Evolutionary conservation across 2,888 invertebrate species (phyloP).

Genomic region (Amphimallon solstitiale): DNA sequence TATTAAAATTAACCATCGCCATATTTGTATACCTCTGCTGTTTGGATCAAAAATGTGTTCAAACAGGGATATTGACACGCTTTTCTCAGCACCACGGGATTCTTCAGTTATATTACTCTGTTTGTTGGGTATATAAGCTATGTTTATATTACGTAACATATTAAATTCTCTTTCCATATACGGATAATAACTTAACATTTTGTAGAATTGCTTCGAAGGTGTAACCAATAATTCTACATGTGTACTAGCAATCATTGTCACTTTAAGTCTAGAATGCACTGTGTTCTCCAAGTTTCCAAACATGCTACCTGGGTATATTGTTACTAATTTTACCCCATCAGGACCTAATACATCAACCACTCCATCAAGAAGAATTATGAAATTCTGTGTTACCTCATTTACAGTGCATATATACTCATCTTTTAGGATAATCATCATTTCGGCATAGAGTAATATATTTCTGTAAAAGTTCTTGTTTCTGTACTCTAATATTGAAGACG

Average conservation of each 20-base stretch:
- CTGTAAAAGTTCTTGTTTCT: slow-evolving; percentile 40
- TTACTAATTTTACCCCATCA: slow-evolving; percentile 37
- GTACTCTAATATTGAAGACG: slow-evolving; percentile 21
- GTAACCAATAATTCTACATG: slow-evolving; percentile 40
- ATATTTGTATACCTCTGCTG: slow-evolving; percentile 22
- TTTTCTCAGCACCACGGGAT: neutral
- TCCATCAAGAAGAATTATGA: slow-evolving; percentile 38
- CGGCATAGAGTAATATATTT: slow-evolving; percentile 32
- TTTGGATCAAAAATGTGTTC: slow-evolving; percentile 20
- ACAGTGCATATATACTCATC: slow-evolving; percentile 31
- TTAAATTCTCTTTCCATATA: slow-evolving; percentile 18
- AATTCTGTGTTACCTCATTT: slow-evolving; percentile 39
- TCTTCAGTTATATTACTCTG: neutral
- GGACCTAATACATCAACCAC: slow-evolving; percentile 38
- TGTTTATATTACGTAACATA: neutral
- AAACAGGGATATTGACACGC: neutral
- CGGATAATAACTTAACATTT: slow-evolving; percentile 14
- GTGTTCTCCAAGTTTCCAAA: slow-evolving; percentile 43
- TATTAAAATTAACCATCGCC: slow-evolving; percentile 33
- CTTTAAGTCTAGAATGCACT: slow-evolving; percentile 26
- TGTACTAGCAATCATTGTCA: slow-evolving; percentile 32
- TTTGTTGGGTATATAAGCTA: slow-evolving; percentile 20
- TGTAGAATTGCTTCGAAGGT: slow-evolving; percentile 15
- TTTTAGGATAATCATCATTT: slow-evolving; percentile 30
- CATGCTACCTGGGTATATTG: slow-evolving; percentile 39